Conservation (phyloP, 2,113 vertebrate genomes). For the Peromyscus leucopus region DNA sequence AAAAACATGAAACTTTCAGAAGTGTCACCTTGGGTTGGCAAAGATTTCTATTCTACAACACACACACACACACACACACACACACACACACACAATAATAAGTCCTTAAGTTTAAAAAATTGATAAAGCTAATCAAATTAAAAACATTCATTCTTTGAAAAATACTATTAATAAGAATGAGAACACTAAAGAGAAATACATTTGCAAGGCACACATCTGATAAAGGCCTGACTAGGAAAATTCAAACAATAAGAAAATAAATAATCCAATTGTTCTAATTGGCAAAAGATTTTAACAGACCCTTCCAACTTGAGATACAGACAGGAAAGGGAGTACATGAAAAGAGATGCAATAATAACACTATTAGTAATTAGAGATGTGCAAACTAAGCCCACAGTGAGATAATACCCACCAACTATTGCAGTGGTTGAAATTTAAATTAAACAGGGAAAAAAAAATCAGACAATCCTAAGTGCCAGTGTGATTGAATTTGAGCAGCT, state of each 20-base stretch:
- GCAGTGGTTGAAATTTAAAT: neutral
- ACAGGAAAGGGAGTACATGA: neutral
- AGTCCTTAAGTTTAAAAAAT: constrained; percentile 31
- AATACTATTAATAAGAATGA: constrained; percentile 38
- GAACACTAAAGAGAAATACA: constrained; percentile 28
- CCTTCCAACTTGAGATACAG: neutral
- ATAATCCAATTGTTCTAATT: neutral
- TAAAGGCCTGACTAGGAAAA: neutral
- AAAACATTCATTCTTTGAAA: constrained; percentile 46
- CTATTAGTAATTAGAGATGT: neutral
- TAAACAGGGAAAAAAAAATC: neutral
- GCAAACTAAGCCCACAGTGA: neutral
- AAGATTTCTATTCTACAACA: neutral
- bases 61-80: neutral
- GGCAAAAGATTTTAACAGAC: constrained; percentile 3
- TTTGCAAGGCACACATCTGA: neutral
- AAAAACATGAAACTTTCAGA: constrained; percentile 46
- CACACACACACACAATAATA: neutral
- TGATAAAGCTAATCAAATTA: neutral
- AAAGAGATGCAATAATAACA: neutral
- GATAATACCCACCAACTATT: neutral
- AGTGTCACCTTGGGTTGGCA: constrained; percentile 13
- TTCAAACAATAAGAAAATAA: neutral
- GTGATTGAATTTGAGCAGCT: neutral
- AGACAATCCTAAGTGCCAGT: neutral